phyloP scores from a whole-genome alignment of 2,797 vertebrate genomes.

The Urosaurus nigricauda region DNA sequence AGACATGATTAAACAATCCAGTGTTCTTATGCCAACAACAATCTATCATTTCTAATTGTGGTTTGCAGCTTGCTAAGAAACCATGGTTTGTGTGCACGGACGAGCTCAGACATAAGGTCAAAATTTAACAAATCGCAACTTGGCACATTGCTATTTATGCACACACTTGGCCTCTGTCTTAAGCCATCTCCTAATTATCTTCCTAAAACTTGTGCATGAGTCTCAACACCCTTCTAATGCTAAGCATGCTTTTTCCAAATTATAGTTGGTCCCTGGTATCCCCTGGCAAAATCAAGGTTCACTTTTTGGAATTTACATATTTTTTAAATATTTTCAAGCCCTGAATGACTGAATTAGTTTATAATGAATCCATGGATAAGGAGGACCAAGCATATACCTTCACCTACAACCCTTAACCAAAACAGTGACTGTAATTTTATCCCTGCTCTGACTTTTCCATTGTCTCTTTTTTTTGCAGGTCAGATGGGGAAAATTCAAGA shows the following conservation, averaged over 20 bases:
- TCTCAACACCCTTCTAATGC: not conserved
- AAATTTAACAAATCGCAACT: not conserved
- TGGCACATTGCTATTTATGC: not conserved
- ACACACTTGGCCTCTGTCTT: not conserved
- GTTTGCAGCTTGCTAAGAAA: not conserved
- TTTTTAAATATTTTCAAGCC: too few relatives aligned
- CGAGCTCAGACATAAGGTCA: not conserved
- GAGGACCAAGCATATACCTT: too few relatives aligned
- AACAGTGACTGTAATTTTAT: not conserved
- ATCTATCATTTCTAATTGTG: not conserved
- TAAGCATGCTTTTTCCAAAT: not conserved
- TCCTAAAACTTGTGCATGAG: not conserved
- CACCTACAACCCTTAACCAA: not conserved
- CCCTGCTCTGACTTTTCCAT: not conserved
- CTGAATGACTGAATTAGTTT: too few relatives aligned
- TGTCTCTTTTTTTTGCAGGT: slow-evolving; percentile 39
- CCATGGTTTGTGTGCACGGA: not conserved
- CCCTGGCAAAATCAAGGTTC: too few relatives aligned
- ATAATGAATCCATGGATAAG: too few relatives aligned
- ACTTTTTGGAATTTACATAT: too few relatives aligned
- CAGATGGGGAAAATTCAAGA: slow-evolving; percentile 49
- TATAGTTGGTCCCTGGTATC: too few relatives aligned
- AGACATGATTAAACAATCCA: not conserved
- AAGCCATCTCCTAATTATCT: not conserved
- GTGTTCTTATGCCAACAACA: not conserved